These are phyloP conservation scores for Mesocentrotus franciscanus DNA, from an alignment of 53 echinoderm and acorn worm species.

Conservation along the genomic window DNA sequence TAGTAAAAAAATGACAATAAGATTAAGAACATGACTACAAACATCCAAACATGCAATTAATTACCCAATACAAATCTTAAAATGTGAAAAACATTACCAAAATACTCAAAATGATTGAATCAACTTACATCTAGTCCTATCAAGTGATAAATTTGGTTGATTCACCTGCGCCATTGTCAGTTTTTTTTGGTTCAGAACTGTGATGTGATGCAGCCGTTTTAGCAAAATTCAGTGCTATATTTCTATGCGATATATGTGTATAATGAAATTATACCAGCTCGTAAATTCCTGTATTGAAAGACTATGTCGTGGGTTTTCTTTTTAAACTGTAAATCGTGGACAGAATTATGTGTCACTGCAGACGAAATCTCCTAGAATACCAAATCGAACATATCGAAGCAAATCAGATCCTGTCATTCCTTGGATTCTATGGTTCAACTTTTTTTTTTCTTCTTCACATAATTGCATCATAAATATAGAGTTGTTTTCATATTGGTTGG, in stretches of 20 bases:
- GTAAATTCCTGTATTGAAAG: neutral
- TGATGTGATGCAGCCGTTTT: neutral
- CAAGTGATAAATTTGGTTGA: conserved; percentile 52
- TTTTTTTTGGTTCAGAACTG: neutral
- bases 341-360: neutral
- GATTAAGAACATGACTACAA: neutral
- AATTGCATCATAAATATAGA: too few species aligned
- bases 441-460: too few species aligned
- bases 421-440: too few species aligned
- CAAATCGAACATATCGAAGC: too few species aligned
- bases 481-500: too few species aligned
- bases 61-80: neutral
- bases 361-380: neutral
- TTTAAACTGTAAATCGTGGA: neutral
- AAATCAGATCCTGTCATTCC: too few species aligned
- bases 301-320: neutral
- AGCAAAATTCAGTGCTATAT: neutral
- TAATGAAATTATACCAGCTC: neutral
- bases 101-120: neutral
- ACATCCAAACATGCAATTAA: too few species aligned
- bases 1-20: neutral
- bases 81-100: neutral
- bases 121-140: conserved; percentile 42
- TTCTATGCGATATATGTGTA: neutral
- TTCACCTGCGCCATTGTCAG: conserved; percentile 49